These are phyloP conservation scores for Oryctes rhinoceros DNA, from an alignment of 1,140 invertebrate genomes.

Conservation along the genomic window DNA sequence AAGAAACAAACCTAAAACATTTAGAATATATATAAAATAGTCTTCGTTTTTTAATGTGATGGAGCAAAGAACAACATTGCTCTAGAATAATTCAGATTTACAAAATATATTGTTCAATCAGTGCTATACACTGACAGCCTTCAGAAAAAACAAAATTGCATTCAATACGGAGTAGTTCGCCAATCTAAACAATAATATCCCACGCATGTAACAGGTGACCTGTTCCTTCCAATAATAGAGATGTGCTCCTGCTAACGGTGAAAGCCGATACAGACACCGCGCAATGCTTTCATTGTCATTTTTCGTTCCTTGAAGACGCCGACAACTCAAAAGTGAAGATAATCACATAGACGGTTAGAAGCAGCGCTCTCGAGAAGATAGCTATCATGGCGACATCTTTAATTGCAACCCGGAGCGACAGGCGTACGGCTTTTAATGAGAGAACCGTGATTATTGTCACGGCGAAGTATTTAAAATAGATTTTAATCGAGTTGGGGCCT, in stretches of 20 bases:
- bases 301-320: conserved; percentile 22
- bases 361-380: not conserved
- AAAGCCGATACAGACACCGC: conserved; percentile 18
- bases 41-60: no score
- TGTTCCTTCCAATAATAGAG: conserved; percentile 10
- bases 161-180: not conserved
- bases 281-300: conserved; percentile 29
- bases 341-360: conserved; percentile 19
- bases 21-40: no score
- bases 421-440: conserved; percentile 33
- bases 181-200: not conserved
- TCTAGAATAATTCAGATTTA: no score
- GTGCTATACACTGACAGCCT: no score
- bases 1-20: no score
- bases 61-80: no score
- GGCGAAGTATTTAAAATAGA: conserved; percentile 34
- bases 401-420: conserved; percentile 33
- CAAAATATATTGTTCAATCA: no score
- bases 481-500: conserved; percentile 34
- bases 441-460: conserved; percentile 37
- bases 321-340: conserved; percentile 31
- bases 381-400: conserved; percentile 29
- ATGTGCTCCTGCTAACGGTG: conserved; percentile 4
- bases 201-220: not conserved
- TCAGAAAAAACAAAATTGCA: no score